A percentile compares a stretch with the other conserved stretches of the same genome.
Conservation (phyloP, 2,113 vertebrate species). For the Etia nguti region DNA sequence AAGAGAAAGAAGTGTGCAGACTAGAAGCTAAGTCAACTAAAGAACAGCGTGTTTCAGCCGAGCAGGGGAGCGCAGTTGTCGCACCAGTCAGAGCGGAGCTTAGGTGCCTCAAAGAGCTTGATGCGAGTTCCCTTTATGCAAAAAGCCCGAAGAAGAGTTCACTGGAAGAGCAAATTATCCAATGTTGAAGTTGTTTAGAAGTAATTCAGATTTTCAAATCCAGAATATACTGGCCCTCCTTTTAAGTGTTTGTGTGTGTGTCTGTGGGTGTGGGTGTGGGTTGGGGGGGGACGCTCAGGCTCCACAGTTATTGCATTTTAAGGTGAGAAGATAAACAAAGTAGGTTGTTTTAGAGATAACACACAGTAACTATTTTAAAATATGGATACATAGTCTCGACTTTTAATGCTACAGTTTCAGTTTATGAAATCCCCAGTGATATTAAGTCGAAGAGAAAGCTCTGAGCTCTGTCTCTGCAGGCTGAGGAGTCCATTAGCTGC, state of each 20-base stretch:
- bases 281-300: background rate
- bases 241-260: background rate
- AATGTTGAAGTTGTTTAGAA: background rate
- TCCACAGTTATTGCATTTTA: background rate
- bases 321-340: background rate
- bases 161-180: background rate
- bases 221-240: background rate
- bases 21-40: slow-evolving; percentile 28
- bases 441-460: background rate
- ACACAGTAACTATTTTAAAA: background rate
- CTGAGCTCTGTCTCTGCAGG: background rate
- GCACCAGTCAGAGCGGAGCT: background rate
- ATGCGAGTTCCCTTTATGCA: background rate
- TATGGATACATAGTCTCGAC: background rate
- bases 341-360: background rate
- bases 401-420: background rate
- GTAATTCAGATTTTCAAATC: background rate
- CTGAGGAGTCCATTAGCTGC: background rate
- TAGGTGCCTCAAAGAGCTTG: background rate
- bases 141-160: background rate
- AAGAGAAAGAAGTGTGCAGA: slow-evolving; percentile 33
- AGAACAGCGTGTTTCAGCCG: slow-evolving; percentile 3
- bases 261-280: background rate
- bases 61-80: background rate
- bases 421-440: background rate